phyloP scores from a whole-genome alignment of 2,888 invertebrate species.

The Scaptomyza cyrtandrae region DNA sequence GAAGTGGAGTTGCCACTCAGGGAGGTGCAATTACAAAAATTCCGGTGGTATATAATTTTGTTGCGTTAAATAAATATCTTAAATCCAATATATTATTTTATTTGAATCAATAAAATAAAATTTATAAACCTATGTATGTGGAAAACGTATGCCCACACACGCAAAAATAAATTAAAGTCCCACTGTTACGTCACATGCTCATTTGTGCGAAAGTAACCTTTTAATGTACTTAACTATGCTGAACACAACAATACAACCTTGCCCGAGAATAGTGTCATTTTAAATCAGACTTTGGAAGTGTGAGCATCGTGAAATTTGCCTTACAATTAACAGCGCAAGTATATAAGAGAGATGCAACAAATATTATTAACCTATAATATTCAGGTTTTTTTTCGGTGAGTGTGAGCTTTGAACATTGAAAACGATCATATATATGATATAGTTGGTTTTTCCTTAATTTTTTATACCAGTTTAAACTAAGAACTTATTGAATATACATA shows the following conservation, averaged over 20 bases:
- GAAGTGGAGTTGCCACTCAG: not conserved
- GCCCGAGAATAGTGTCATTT: constrained; percentile 32
- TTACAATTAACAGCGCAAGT: too few species aligned
- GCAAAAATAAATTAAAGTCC: not conserved
- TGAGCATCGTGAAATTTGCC: not conserved
- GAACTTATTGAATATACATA: too few species aligned
- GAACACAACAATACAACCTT: not conserved
- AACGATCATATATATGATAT: not conserved
- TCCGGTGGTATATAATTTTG: not conserved
- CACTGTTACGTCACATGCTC: constrained; percentile 10
- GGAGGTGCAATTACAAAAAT: too few species aligned
- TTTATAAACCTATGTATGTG: too few species aligned
- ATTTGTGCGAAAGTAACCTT: not conserved
- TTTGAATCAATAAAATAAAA: not conserved
- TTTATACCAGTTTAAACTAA: not conserved
- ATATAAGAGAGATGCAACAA: not conserved
- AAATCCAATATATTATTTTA: not conserved
- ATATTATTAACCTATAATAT: not conserved
- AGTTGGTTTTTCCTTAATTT: not conserved
- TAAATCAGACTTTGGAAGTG: constrained; percentile 33
- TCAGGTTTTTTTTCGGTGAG: not conserved
- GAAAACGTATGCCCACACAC: not conserved
- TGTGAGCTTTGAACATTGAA: not conserved
- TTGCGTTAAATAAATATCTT: not conserved
- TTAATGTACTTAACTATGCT: not conserved